phyloP scores from a whole-genome alignment of 2,888 invertebrate species.

The Bruchidius siliquastri region DNA sequence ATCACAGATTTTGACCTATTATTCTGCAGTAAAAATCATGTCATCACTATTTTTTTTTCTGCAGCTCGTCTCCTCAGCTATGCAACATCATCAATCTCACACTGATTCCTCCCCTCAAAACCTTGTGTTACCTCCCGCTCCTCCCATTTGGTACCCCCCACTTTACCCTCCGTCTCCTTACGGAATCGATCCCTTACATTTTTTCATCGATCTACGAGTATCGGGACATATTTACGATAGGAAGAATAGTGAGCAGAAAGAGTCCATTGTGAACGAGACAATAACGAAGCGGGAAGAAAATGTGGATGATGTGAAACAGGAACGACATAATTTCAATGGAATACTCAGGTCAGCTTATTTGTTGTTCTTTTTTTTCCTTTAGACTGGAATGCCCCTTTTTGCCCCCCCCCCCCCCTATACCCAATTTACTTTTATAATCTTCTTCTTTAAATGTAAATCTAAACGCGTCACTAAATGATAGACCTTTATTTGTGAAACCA shows the following conservation, averaged over 20 bases:
- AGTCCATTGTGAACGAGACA: background rate
- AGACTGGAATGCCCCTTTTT: too few species aligned
- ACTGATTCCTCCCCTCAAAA: constrained; percentile 26
- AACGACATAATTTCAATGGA: background rate
- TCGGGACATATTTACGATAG: constrained; percentile 80
- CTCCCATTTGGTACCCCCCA: constrained; percentile 78
- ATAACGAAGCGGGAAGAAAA: background rate
- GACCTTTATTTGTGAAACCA: too few species aligned
- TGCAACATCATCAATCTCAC: background rate
- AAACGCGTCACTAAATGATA: too few species aligned
- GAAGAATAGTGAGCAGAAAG: constrained; percentile 49
- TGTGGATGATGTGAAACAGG: background rate
- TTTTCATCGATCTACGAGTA: constrained; percentile 78
- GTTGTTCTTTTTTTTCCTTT: too few species aligned
- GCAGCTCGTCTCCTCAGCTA: background rate
- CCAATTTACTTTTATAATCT: too few species aligned
- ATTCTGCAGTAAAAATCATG: too few species aligned
- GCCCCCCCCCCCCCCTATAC: too few species aligned
- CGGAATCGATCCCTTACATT: constrained; percentile 81
- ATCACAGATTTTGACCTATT: too few species aligned
- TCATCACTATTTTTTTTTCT: background rate
- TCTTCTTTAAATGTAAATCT: too few species aligned
- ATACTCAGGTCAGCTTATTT: background rate
- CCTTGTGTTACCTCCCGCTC: constrained; percentile 58
- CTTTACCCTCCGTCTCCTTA: constrained; percentile 68